Percentiles rank a stretch among this genome's conserved stretches.
Evolutionary conservation across 2,888 invertebrate species (phyloP).

Genomic region (Oligia latruncula): DNA sequence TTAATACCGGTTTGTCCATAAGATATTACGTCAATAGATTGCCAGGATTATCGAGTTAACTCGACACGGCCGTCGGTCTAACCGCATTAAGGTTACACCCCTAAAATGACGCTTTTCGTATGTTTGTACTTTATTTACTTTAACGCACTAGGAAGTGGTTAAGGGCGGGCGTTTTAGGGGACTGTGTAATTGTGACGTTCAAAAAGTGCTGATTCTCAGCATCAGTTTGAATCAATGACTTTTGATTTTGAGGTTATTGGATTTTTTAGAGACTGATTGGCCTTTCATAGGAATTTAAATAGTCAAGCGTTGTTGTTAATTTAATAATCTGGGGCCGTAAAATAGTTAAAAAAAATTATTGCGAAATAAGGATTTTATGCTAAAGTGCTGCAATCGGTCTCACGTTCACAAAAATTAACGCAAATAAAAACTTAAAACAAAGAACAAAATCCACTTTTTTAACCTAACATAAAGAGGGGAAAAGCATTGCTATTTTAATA

Average conservation of each 20-base stretch:
- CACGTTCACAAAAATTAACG: neutral
- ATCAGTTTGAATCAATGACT: neutral
- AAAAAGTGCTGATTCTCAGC: neutral
- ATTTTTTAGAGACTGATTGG: neutral
- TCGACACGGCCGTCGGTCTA: constrained; percentile 64
- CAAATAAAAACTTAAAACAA: neutral
- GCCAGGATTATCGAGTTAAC: constrained; percentile 72
- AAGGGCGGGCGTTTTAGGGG: neutral
- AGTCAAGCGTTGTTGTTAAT: neutral
- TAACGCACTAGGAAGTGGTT: neutral
- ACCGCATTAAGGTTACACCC: constrained; percentile 54
- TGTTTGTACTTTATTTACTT: neutral
- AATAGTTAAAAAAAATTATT: neutral
- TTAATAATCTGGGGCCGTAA: neutral
- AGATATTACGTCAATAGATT: constrained; percentile 74
- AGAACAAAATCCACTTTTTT: neutral
- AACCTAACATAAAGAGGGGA: neutral
- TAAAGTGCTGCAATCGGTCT: neutral
- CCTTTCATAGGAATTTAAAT: neutral
- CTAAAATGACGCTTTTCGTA: constrained; percentile 61
- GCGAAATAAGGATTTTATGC: neutral
- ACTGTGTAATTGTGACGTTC: neutral
- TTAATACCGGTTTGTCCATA: constrained; percentile 64
- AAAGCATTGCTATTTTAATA: neutral
- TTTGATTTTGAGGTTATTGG: neutral